Conservation (phyloP, 2,888 invertebrate species). For the Idaea straminata region DNA sequence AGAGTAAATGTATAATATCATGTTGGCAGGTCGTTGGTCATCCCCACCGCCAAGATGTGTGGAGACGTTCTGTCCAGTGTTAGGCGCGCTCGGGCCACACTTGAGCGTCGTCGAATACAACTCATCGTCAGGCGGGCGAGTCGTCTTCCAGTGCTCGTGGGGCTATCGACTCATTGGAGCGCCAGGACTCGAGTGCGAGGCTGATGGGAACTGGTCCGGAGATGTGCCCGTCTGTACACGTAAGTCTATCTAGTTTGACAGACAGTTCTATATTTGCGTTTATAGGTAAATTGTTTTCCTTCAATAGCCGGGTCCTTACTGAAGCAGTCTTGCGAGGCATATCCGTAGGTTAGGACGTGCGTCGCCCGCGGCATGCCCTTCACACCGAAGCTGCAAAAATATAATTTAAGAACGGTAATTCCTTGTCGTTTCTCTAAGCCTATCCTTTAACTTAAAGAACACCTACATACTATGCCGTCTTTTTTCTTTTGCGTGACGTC, state of each 20-base stretch:
- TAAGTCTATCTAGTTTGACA: no score
- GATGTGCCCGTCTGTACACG: conserved; percentile 87
- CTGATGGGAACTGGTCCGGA: conserved; percentile 89
- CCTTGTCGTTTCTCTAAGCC: background rate
- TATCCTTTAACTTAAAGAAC: no score
- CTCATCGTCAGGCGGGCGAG: conserved; percentile 89
- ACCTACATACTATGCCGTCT: no score
- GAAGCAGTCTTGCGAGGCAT: no score
- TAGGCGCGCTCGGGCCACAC: conserved; percentile 85
- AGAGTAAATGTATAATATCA: background rate
- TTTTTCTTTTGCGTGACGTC: background rate
- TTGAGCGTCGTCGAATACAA: conserved; percentile 89
- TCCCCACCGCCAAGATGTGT: conserved; percentile 86
- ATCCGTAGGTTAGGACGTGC: no score
- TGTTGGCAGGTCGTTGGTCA: conserved; percentile 86
- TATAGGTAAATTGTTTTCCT: no score
- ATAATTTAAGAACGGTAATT: conserved; percentile 10
- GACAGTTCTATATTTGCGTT: no score
- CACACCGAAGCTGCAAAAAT: no score
- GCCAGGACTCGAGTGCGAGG: conserved; percentile 89
- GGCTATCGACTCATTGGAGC: conserved; percentile 89
- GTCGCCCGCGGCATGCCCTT: no score
- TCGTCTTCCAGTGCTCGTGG: conserved; percentile 91
- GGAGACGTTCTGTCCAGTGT: conserved; percentile 87
- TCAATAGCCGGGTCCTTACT: no score